These are phyloP conservation scores for Drosophila willistoni DNA, from an alignment of 1,140 invertebrate species.

Conservation along the genomic window DNA sequence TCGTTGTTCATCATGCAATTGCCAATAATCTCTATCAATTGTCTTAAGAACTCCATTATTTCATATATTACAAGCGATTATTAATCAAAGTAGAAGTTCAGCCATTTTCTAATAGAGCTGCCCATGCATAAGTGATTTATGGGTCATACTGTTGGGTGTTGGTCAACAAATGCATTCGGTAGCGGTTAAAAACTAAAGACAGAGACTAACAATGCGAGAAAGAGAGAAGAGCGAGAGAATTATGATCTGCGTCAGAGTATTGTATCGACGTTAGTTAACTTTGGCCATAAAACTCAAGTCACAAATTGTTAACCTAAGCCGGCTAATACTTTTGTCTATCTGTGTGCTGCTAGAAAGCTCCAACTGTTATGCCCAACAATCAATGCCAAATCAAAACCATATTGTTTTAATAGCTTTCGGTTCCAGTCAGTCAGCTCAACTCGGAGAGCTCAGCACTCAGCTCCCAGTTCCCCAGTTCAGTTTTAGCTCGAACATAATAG, in stretches of 20 bases:
- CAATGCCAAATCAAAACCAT: constrained; percentile 17
- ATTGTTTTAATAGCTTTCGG: constrained; percentile 11
- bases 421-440: constrained; percentile 3
- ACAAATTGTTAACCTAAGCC: constrained; percentile 10
- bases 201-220: neutral
- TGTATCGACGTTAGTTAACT: neutral
- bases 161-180: neutral
- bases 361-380: constrained; percentile 16
- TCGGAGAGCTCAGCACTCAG: neutral
- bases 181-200: neutral
- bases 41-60: no score
- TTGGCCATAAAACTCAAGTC: constrained; percentile 1
- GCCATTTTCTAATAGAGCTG: neutral
- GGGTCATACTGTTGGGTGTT: neutral
- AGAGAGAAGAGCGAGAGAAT: no score
- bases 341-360: constrained; percentile 7
- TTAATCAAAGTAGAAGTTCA: no score
- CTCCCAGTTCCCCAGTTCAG: no score
- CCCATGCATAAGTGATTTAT: neutral
- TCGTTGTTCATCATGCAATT: no score
- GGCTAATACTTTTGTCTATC: constrained; percentile 10
- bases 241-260: no score
- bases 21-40: no score
- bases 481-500: constrained; percentile 43
- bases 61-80: no score